Evolutionary conservation across 2,888 invertebrate species (phyloP).

Genomic region (Nymphalis polychloros): DNA sequence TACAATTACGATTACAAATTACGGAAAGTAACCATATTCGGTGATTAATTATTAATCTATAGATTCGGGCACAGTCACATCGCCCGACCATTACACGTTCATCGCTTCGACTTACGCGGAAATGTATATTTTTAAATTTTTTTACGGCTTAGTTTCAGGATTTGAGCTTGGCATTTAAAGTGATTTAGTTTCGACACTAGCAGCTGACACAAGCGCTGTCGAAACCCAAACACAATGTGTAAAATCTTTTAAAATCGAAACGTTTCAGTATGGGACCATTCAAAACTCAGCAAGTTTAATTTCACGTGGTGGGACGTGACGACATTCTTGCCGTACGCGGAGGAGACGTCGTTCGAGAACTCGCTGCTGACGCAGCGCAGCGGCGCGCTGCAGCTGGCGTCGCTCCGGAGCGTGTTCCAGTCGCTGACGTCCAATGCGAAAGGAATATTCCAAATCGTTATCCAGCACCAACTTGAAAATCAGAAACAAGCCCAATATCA

Average conservation of each 20-base stretch:
- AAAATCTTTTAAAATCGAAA: background rate
- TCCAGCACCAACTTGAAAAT: constrained; percentile 90
- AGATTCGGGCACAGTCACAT: too few relatives aligned
- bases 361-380: constrained; percentile 91
- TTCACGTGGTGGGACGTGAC: constrained; percentile 96
- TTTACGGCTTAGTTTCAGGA: too few relatives aligned
- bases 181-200: too few relatives aligned
- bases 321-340: constrained; percentile 89
- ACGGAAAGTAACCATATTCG: too few relatives aligned
- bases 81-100: too few relatives aligned
- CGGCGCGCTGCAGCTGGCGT: constrained; percentile 89
- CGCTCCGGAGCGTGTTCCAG: constrained; percentile 93
- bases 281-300: constrained; percentile 90
- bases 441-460: constrained; percentile 91
- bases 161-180: too few relatives aligned
- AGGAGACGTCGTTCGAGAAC: constrained; percentile 93
- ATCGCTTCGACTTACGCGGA: too few relatives aligned
- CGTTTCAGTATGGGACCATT: constrained; percentile 92
- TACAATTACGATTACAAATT: too few relatives aligned
- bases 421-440: constrained; percentile 95
- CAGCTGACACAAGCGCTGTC: too few relatives aligned
- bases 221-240: too few relatives aligned
- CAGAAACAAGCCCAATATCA: constrained; percentile 86
- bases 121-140: too few relatives aligned
- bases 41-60: too few relatives aligned